phyloP scores from a whole-genome alignment of 2,113 vertebrate species.

The Varanus komodoensis region DNA sequence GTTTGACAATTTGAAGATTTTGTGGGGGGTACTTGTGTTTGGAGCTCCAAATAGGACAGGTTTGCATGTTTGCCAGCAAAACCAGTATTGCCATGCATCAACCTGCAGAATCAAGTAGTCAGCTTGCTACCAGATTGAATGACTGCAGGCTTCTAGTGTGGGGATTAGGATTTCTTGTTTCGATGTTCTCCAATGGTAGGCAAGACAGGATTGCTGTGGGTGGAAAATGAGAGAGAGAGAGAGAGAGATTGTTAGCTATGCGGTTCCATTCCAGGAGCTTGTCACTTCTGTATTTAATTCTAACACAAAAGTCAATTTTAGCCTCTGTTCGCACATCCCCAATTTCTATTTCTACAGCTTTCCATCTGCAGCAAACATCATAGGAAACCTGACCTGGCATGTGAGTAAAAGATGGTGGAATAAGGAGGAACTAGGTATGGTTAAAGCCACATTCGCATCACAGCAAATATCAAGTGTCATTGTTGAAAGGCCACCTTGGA shows the following conservation, averaged over 20 bases:
- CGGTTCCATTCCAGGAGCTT: not conserved
- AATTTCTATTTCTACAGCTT: not conserved
- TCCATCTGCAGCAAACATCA: not conserved
- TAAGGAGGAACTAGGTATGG: not conserved
- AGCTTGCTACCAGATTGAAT: not conserved
- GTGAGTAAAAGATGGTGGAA: not conserved
- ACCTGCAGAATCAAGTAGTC: not conserved
- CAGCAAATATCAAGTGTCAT: not conserved
- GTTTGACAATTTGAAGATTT: no score
- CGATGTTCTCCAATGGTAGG: no score
- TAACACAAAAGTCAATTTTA: not conserved
- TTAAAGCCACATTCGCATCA: not conserved
- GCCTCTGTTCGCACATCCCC: not conserved
- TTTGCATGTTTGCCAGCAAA: no score
- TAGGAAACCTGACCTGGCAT: not conserved
- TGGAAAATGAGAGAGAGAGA: no score
- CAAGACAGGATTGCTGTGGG: no score
- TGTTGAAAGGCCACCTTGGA: slow-evolving; percentile 3
- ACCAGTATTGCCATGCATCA: not conserved
- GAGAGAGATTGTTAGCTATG: not conserved
- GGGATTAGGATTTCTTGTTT: not conserved
- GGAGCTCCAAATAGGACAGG: no score
- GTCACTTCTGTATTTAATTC: not conserved
- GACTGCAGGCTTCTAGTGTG: not conserved
- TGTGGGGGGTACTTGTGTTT: no score